A percentile compares a stretch with the other conserved stretches of the same genome.
Evolutionary conservation across 2,797 vertebrate species (phyloP).

Genomic region (Vultur gryphus): DNA sequence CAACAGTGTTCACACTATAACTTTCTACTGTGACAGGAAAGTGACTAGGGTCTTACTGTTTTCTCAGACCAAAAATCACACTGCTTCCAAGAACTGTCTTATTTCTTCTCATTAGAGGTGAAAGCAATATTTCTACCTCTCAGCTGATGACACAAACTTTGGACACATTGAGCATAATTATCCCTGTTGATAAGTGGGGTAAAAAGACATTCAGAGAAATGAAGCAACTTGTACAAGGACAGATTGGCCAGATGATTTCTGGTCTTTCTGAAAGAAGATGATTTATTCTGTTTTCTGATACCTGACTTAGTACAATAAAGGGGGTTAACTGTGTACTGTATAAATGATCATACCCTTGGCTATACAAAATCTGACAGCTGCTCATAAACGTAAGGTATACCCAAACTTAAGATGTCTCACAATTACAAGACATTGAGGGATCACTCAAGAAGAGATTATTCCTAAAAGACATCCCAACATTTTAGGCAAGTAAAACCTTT

Average conservation of each 20-base stretch:
- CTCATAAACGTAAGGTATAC: background rate
- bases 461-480: background rate
- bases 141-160: background rate
- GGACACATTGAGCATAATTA: background rate
- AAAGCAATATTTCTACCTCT: background rate
- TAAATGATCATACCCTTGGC: background rate
- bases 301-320: background rate
- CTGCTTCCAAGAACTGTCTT: background rate
- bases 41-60: background rate
- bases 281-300: background rate
- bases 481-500: background rate
- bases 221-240: background rate
- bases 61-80: background rate
- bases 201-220: background rate
- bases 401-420: background rate
- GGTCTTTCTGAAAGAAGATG: too few species aligned
- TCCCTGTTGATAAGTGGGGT: rapidly evolving
- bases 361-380: background rate
- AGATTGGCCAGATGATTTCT: background rate
- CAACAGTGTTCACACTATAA: background rate
- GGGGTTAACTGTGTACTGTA: background rate
- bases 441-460: background rate
- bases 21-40: background rate
- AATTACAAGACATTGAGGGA: background rate
- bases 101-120: background rate